These are phyloP conservation scores for Bellardia pandia DNA, from an alignment of 2,888 invertebrate species.

Conservation along the genomic window DNA sequence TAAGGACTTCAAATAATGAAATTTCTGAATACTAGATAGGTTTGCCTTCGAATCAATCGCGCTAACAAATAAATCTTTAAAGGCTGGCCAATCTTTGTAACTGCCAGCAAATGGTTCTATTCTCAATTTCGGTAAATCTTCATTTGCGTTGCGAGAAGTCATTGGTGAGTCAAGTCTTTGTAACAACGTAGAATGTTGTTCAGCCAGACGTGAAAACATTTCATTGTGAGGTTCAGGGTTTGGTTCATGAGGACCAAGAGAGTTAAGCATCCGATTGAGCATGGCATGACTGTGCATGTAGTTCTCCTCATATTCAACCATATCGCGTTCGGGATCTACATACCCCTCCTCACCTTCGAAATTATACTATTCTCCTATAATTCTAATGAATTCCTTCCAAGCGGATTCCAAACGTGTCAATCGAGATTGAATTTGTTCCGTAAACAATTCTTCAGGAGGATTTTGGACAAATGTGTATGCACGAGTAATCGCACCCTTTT, in stretches of 20 bases:
- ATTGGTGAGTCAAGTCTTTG: constrained; percentile 8
- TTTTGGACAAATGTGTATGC: constrained; percentile 12
- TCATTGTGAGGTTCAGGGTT: not conserved
- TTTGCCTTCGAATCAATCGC: constrained; percentile 55
- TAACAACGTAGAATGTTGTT: constrained; percentile 17
- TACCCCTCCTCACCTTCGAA: not conserved
- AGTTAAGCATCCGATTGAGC: not conserved
- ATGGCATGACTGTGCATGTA: not conserved
- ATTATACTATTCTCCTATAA: not conserved
- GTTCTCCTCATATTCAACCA: constrained; percentile 19
- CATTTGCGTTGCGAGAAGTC: not conserved
- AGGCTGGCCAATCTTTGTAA: constrained; percentile 65
- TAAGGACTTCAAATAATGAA: constrained; percentile 62
- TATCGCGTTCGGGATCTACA: constrained; percentile 23
- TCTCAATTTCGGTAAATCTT: constrained; percentile 52
- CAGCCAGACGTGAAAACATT: constrained; percentile 27
- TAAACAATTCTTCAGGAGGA: not conserved
- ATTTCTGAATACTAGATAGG: constrained; percentile 58
- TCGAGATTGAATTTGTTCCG: constrained; percentile 11
- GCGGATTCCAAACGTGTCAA: not conserved
- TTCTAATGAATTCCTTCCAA: not conserved
- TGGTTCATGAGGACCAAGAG: not conserved
- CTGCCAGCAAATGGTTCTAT: constrained; percentile 56
- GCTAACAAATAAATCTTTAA: constrained; percentile 57
- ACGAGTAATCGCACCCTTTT: constrained; percentile 19